Base-by-base conservation (phyloP, 2,113 vertebrate species). In the Zapornia atra region DNA sequence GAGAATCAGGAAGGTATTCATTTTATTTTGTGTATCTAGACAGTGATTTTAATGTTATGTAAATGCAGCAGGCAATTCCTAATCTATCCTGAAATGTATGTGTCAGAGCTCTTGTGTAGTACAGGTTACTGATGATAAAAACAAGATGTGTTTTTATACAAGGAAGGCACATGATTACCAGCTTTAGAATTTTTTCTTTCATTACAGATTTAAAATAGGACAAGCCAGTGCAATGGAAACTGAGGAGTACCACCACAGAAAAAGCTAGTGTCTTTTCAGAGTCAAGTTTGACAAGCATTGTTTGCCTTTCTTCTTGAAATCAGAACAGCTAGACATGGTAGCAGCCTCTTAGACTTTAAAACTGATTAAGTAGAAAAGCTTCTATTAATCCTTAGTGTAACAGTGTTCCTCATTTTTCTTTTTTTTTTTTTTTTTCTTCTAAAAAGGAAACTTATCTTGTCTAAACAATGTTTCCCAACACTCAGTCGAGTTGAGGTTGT, bases 41-140 rank as follows among this genome's bases (percentile, higher is more conserved):
- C 97, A 96, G 96, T 92, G 97, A 98, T 97, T 97, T 97, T 97
- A 97, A 97, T 96, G 94, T 97, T 97, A 97, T 97, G 97, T 96
- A 97, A 98, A 98, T 96, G 86, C 71, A 97, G 82, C 82, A 89
- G 73, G 94, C 63, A 91, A 96, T 97, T 97, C 97, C 97, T 97
- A 94, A 92, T 97, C 92, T 96, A 75, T 96, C 97, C 95, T 97
- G 96, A 98, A 97, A 97, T 90, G 95, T 76, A 89, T 50, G 70
- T 97, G 97, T 97, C 97, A 97, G 82, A 95, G 86, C 95, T 95
- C 96, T 95, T 86, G 72, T 96, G 97, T 97, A 97, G 93, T 92
- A 90, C 97, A 97, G 92, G 96, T 96, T 95, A 96, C 96, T 78
- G 92, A 95, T 96, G 96, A 97, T 94, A 96, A 97, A 97, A 98